These are phyloP conservation scores for Parambassis ranga DNA, from an alignment of 2,797 vertebrate species.

Conservation along the genomic window DNA sequence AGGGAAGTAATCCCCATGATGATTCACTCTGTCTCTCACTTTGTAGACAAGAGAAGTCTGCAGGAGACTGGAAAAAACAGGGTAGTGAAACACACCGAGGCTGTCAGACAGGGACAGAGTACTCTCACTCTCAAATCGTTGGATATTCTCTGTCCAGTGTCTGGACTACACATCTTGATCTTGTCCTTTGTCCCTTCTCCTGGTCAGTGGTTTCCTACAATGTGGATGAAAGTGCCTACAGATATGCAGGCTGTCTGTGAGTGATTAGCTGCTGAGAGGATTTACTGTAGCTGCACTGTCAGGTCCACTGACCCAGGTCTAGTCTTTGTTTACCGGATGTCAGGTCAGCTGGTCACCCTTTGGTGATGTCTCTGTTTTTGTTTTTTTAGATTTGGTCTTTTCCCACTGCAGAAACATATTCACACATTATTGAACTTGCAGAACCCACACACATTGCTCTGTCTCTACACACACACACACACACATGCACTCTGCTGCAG, in stretches of 20 bases:
- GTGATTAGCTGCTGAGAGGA: conserved; percentile 61
- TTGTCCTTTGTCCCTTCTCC: conserved; percentile 23
- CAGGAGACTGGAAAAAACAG: conserved; percentile 32
- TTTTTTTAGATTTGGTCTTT: conserved; percentile 2
- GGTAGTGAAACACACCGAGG: not conserved
- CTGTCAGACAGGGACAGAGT: conserved; percentile 10
- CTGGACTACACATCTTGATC: conserved; percentile 22
- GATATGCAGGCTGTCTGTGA: conserved; percentile 38
- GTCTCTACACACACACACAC: not conserved
- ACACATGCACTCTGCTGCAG: conserved; percentile 6
- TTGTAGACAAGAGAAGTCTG: conserved; percentile 49
- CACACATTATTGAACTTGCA: not conserved
- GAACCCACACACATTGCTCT: not conserved
- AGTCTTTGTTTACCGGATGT: conserved; percentile 38
- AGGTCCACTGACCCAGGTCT: conserved; percentile 12
- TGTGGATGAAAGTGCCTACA: conserved; percentile 36
- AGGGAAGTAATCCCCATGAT: conserved; percentile 44
- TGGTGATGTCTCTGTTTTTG: not conserved
- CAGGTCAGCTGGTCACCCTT: conserved; percentile 31
- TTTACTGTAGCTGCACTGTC: conserved; percentile 46
- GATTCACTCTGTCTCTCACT: conserved; percentile 51
- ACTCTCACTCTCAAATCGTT: conserved; percentile 21
- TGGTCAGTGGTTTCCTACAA: conserved; percentile 20
- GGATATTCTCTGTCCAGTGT: conserved; percentile 8
- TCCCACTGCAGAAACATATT: not conserved